These are phyloP conservation scores for Tragelaphus buxtoni DNA, from an alignment of 2,113 vertebrate genomes.

Conservation along the genomic window DNA sequence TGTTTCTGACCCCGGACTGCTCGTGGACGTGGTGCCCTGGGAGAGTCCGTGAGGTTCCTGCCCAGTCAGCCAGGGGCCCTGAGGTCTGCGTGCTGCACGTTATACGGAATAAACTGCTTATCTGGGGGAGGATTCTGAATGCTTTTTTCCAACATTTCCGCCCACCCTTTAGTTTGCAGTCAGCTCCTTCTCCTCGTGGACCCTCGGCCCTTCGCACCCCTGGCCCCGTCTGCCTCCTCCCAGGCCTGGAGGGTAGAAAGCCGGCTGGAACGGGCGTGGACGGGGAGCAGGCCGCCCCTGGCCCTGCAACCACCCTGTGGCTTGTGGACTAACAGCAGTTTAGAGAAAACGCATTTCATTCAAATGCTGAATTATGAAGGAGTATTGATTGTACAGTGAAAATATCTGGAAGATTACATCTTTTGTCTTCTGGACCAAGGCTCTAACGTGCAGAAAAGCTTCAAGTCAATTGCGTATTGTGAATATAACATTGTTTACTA, in stretches of 20 bases:
- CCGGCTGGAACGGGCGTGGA: too few species aligned
- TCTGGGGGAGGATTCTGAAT: not conserved
- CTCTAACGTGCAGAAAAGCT: not conserved
- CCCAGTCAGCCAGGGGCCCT: rapidly evolving
- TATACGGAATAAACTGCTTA: not conserved
- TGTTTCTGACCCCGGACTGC: not conserved
- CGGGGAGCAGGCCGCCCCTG: not conserved
- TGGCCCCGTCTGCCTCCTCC: not conserved
- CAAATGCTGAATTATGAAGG: constrained; percentile 59
- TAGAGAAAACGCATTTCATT: constrained; percentile 49
- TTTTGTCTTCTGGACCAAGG: constrained; percentile 22
- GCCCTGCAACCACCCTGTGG: not conserved
- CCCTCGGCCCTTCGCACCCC: not conserved
- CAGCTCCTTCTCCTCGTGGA: not conserved
- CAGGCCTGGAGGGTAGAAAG: not conserved
- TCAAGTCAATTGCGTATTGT: not conserved
- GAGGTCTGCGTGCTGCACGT: rapidly evolving
- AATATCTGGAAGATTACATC: not conserved
- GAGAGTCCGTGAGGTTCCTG: not conserved
- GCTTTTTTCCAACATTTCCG: not conserved
- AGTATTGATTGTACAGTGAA: constrained; percentile 49
- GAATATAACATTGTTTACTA: not conserved
- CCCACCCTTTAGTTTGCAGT: not conserved
- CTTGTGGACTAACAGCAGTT: not conserved
- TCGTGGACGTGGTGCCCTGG: not conserved